phyloP scores from a whole-genome alignment of 2,888 invertebrate species.

The Monoplex corrugatus region DNA sequence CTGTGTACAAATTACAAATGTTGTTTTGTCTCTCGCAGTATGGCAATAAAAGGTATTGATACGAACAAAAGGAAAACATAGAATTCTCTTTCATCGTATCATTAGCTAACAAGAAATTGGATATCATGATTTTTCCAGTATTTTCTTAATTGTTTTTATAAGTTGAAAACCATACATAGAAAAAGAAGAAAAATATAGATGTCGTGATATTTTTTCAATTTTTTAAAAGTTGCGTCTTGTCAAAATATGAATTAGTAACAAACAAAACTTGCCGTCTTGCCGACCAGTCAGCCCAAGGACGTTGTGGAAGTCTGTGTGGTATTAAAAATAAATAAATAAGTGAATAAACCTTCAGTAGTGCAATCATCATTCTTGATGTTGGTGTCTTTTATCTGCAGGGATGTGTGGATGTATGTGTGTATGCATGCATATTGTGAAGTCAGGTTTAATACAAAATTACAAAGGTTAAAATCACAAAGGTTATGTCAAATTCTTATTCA shows the following conservation, averaged over 20 bases:
- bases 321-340: slow-evolving; percentile 49
- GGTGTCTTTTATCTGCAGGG: not conserved
- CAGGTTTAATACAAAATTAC: not conserved
- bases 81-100: no score
- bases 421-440: not conserved
- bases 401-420: not conserved
- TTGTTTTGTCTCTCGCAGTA: no score
- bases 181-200: not conserved
- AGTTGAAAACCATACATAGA: not conserved
- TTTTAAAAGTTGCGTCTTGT: not conserved
- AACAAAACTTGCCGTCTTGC: not conserved
- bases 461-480: no score
- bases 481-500: no score
- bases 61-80: no score
- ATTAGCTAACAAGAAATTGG: no score
- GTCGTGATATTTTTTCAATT: not conserved
- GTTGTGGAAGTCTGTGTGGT: not conserved
- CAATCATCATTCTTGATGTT: slow-evolving; percentile 24
- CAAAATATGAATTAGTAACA: not conserved
- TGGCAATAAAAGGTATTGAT: no score
- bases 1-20: no score
- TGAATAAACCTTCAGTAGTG: slow-evolving; percentile 55
- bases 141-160: no score
- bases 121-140: no score
- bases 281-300: not conserved